phyloP scores from a whole-genome alignment of 2,888 invertebrate genomes.

The Exephanes ischioxanthus region DNA sequence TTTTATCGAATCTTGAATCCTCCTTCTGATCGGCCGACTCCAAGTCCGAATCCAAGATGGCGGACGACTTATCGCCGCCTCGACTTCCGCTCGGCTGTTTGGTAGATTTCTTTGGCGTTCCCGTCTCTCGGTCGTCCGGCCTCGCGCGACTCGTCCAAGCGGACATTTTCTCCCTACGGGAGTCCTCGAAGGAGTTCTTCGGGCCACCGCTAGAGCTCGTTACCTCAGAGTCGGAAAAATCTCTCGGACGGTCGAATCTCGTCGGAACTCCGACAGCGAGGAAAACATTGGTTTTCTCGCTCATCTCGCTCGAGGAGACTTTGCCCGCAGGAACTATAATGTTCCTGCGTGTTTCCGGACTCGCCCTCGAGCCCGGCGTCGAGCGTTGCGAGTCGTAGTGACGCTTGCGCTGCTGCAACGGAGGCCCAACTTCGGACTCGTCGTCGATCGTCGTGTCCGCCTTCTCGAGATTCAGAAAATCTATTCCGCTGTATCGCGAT shows the following conservation, averaged over 20 bases:
- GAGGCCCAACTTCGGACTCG: not conserved
- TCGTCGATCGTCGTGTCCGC: slow-evolving; percentile 12
- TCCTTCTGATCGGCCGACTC: not conserved
- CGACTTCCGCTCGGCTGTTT: not conserved
- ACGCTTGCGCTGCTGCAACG: slow-evolving; percentile 22
- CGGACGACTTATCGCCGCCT: not conserved
- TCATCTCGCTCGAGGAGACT: not conserved
- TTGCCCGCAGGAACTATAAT: slow-evolving; percentile 23
- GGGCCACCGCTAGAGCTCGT: not conserved
- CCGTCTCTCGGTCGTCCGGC: slow-evolving; percentile 2
- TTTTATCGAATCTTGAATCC: not conserved
- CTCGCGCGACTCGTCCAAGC: not conserved
- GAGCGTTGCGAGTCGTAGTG: slow-evolving; percentile 32
- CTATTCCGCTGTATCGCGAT: slow-evolving; percentile 1
- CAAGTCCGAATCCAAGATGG: not conserved
- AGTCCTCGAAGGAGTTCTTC: slow-evolving; percentile 22
- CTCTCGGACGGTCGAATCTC: slow-evolving; percentile 5
- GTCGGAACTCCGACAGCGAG: slow-evolving; percentile 42
- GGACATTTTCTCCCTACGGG: not conserved
- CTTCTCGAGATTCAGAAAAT: slow-evolving; percentile 30
- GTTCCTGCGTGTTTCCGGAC: slow-evolving; percentile 28
- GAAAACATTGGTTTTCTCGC: slow-evolving; percentile 14
- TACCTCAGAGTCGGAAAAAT: not conserved
- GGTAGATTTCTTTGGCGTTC: not conserved
- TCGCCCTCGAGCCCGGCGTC: not conserved